Percentiles rank a stretch among this genome's conserved stretches.
Conservation (phyloP, 2,888 invertebrate species). For the Phragmatobia fuliginosa region DNA sequence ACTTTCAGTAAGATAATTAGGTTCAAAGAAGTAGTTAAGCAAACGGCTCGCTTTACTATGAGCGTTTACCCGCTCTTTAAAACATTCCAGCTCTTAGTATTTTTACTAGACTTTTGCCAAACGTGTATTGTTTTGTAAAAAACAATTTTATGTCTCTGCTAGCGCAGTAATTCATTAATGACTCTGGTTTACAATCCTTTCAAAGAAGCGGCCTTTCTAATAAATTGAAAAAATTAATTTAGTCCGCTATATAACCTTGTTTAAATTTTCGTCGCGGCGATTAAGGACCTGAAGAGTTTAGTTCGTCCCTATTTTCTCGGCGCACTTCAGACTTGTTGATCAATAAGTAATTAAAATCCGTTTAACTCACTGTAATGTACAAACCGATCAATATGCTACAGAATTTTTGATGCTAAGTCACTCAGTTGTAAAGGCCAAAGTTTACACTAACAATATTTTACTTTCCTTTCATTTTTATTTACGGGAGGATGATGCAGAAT, state of each 20-base stretch:
- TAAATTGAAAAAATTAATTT: constrained; percentile 38
- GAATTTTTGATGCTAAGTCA: neutral
- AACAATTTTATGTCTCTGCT: neutral
- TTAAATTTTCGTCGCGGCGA: constrained; percentile 29
- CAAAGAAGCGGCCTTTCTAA: neutral
- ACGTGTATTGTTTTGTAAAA: neutral
- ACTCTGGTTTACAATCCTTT: neutral
- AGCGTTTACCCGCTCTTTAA: neutral
- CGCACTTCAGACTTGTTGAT: constrained; percentile 41
- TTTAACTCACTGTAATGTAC: constrained; percentile 29
- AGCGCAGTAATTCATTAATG: neutral
- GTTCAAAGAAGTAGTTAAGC: neutral
- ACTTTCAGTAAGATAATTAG: neutral
- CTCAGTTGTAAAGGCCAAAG: neutral
- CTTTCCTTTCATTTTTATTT: neutral
- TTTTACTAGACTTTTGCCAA: neutral
- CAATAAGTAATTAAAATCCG: constrained; percentile 51
- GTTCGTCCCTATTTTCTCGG: constrained; percentile 45
- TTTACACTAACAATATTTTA: neutral
- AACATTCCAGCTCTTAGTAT: neutral
- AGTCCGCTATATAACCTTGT: constrained; percentile 24
- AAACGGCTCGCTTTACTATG: neutral
- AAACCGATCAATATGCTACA: constrained; percentile 8
- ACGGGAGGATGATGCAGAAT: no score
- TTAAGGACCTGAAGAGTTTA: constrained; percentile 37